phyloP scores from a whole-genome alignment of 2,797 vertebrate genomes.

The Cryptoblepharus egeriae region DNA sequence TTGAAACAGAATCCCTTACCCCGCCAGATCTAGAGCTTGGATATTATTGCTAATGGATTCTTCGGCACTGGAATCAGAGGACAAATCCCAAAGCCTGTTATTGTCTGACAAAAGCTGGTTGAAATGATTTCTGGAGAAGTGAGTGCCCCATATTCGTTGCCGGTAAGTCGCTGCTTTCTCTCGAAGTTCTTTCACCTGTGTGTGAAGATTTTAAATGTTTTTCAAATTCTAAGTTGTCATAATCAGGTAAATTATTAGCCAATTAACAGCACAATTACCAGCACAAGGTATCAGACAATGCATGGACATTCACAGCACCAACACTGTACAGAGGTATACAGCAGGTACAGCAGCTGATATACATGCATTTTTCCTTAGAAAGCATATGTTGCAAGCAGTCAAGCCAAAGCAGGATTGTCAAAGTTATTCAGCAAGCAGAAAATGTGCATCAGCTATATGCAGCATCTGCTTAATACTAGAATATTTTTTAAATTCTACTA shows the following conservation, averaged over 20 bases:
- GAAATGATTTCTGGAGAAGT: slow-evolving; percentile 87
- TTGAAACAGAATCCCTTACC: slow-evolving; percentile 74
- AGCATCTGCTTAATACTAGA: slow-evolving; percentile 49
- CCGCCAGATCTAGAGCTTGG: slow-evolving; percentile 83
- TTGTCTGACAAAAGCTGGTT: slow-evolving; percentile 87
- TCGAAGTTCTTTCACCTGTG: slow-evolving; percentile 85
- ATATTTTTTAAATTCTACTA: slow-evolving; percentile 47
- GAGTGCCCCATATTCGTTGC: slow-evolving; percentile 82
- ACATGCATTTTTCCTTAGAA: slow-evolving; percentile 39
- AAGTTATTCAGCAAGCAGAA: slow-evolving; percentile 58
- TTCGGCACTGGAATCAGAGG: slow-evolving; percentile 77
- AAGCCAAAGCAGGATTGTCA: slow-evolving; percentile 63
- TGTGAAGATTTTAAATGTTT: slow-evolving; percentile 30
- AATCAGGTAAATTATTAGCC: slow-evolving; percentile 26
- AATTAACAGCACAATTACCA: slow-evolving; percentile 42
- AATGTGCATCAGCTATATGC: slow-evolving; percentile 54
- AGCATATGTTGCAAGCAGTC: slow-evolving; percentile 57
- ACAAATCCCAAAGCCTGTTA: slow-evolving; percentile 86
- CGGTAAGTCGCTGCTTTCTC: slow-evolving; percentile 85
- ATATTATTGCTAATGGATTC: slow-evolving; percentile 77
- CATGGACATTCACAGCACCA: slow-evolving; percentile 44
- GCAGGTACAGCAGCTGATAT: too few relatives aligned
- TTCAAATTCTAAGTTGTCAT: not conserved
- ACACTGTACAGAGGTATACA: slow-evolving; percentile 49
- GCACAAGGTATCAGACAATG: slow-evolving; percentile 36